Percentiles rank a stretch among this genome's conserved stretches.
Evolutionary conservation across 2,113 vertebrate species (phyloP).

Genomic region (Xerus inauris): DNA sequence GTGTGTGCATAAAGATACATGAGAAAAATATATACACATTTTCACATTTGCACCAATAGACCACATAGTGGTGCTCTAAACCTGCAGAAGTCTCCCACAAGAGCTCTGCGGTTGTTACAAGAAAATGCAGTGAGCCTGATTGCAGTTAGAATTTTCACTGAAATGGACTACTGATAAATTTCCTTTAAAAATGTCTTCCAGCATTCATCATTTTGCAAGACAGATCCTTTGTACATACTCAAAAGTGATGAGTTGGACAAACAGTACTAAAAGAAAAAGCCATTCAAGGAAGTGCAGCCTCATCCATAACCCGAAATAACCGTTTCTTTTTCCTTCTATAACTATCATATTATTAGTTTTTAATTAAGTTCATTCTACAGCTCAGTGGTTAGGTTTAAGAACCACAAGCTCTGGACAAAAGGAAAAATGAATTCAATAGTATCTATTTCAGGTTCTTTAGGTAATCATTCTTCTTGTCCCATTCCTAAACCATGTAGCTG

Average conservation of each 20-base stretch:
- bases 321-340: constrained; percentile 76
- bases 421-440: constrained; percentile 65
- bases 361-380: constrained; percentile 75
- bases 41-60: constrained; percentile 58
- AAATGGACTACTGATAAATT: constrained; percentile 79
- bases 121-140: constrained; percentile 66
- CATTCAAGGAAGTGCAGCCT: constrained; percentile 77
- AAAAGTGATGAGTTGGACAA: constrained; percentile 84
- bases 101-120: constrained; percentile 62
- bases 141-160: constrained; percentile 77
- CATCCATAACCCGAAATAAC: constrained; percentile 76
- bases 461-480: neutral
- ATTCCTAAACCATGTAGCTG: neutral
- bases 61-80: constrained; percentile 90
- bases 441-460: constrained; percentile 34
- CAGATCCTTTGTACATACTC: constrained; percentile 79
- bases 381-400: constrained; percentile 66
- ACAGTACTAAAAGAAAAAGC: constrained; percentile 75
- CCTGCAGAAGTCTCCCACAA: constrained; percentile 63
- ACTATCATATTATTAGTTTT: constrained; percentile 79
- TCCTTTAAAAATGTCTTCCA: constrained; percentile 76
- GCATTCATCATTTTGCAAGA: constrained; percentile 77
- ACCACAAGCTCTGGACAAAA: constrained; percentile 61
- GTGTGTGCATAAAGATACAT: no score
- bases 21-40: neutral